These are phyloP conservation scores for Drosophila mulleri DNA, from an alignment of 2,888 invertebrate genomes.

Conservation along the genomic window DNA sequence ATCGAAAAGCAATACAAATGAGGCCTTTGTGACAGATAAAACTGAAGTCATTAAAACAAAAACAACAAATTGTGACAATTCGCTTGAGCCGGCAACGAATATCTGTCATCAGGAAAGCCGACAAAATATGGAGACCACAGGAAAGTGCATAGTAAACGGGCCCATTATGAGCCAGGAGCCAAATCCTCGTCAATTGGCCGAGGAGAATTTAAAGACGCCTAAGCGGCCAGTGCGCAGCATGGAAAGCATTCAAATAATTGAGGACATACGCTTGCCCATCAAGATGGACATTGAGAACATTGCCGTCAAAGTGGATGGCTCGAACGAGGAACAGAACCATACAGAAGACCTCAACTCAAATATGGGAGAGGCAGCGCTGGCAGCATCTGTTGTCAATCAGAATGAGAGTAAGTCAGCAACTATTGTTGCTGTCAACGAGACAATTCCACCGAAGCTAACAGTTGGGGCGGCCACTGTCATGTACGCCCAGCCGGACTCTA, in stretches of 20 bases:
- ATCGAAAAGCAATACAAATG: neutral
- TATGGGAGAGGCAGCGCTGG: neutral
- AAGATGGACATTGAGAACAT: constrained; percentile 58
- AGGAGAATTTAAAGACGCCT: neutral
- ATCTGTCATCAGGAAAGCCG: neutral
- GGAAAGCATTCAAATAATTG: constrained; percentile 62
- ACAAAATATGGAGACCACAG: no score
- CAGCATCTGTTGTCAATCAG: neutral
- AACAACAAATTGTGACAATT: neutral
- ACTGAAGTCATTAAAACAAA: neutral
- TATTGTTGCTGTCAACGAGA: constrained; percentile 3
- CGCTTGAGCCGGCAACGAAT: neutral
- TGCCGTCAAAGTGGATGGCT: constrained; percentile 46
- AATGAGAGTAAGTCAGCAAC: neutral
- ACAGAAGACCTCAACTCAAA: no score
- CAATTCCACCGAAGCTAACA: constrained; percentile 3
- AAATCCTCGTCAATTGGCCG: neutral
- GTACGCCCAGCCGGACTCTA: constrained; percentile 66
- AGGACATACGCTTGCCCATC: constrained; percentile 63
- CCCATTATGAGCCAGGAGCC: neutral
- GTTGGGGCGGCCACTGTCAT: constrained; percentile 27
- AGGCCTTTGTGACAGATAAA: no score
- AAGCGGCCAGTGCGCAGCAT: constrained; percentile 1
- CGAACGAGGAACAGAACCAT: neutral
- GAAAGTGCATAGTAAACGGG: neutral